Evolutionary conservation across 2,888 invertebrate genomes (phyloP).

Genomic region (Escarpia spicata): DNA sequence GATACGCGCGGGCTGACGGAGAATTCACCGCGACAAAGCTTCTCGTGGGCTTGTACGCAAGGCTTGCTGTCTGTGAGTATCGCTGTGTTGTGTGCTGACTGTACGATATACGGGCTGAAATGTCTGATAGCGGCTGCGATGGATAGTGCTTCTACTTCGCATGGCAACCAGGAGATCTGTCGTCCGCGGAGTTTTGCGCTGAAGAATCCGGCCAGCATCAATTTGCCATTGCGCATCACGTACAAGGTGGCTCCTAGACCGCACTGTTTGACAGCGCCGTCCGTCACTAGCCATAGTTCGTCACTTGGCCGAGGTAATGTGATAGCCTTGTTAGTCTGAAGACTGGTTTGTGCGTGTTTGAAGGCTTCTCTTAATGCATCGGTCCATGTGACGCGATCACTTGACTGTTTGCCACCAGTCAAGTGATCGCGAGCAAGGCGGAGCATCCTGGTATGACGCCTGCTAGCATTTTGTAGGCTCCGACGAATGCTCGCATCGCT

Average conservation of each 20-base stretch:
- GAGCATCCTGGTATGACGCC: too few relatives aligned
- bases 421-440: conserved; percentile 30
- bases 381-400: conserved; percentile 36
- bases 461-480: too few relatives aligned
- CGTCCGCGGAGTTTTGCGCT: neutral
- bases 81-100: neutral
- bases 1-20: conserved; percentile 27
- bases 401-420: conserved; percentile 17
- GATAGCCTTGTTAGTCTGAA: neutral
- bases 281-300: conserved; percentile 39
- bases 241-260: neutral
- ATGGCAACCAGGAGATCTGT: neutral
- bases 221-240: neutral
- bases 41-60: conserved; percentile 27
- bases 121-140: conserved; percentile 1
- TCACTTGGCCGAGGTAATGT: conserved; percentile 21
- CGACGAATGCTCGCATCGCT: too few relatives aligned
- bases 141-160: conserved; percentile 24
- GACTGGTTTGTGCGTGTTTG: neutral
- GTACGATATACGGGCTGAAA: conserved; percentile 21
- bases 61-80: too few relatives aligned
- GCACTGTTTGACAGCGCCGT: conserved; percentile 17
- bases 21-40: conserved; percentile 27
- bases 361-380: conserved; percentile 24
- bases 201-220: conserved; percentile 22